These are phyloP conservation scores for Bellardia pandia DNA, from an alignment of 2,888 invertebrate species.

Conservation along the genomic window DNA sequence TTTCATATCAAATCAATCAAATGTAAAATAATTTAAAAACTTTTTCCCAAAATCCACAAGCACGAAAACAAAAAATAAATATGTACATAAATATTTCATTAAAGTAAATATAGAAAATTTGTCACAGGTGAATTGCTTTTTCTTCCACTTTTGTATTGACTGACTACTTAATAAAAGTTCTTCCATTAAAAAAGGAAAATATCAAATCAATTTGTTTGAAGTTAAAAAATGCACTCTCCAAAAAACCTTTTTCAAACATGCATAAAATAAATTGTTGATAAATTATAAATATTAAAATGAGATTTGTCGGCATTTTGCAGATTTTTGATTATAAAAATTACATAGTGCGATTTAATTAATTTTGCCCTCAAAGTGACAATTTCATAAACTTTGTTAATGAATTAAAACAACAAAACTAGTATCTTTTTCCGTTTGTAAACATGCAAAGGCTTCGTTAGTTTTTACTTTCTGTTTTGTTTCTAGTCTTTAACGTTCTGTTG, in stretches of 20 bases:
- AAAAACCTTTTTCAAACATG: neutral
- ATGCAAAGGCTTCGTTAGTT: no score
- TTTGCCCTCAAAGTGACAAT: no score
- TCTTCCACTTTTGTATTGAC: neutral
- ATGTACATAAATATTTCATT: neutral
- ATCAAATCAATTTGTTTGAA: neutral
- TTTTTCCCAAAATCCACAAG: neutral
- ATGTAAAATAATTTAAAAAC: neutral
- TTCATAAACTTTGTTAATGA: no score
- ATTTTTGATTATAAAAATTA: no score
- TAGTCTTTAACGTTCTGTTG: no score
- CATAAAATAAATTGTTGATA: neutral
- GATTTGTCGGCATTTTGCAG: no score
- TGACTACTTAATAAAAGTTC: neutral
- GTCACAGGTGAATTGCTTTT: conserved; percentile 11
- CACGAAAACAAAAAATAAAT: neutral
- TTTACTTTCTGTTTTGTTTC: no score
- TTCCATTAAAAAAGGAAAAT: neutral
- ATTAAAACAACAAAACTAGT: no score
- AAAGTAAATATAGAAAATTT: neutral
- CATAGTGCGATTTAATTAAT: no score
- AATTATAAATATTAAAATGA: neutral
- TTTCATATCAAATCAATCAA: conserved; percentile 38
- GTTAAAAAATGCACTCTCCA: neutral
- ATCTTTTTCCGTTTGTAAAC: no score